Evolutionary conservation across 2,113 vertebrate species (phyloP).

Genomic region (Nansenia antarctica): DNA sequence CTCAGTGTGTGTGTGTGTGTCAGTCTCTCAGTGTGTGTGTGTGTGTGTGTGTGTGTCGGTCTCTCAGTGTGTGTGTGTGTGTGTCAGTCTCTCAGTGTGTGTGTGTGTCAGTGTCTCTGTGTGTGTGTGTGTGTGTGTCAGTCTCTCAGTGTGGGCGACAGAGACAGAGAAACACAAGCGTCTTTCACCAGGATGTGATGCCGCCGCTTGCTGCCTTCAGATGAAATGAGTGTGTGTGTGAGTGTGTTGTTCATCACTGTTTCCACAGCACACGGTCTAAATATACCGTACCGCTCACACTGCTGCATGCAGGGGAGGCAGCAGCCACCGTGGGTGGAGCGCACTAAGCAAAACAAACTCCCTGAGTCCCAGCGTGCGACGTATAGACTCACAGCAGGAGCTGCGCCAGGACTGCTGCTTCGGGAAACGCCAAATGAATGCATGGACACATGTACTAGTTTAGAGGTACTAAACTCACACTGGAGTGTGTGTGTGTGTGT

Average conservation of each 20-base stretch:
- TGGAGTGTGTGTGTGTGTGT: no score
- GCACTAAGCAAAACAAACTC: constrained; percentile 1
- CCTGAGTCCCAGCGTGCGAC: constrained; percentile 14
- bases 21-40: neutral
- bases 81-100: neutral
- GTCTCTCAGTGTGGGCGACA: neutral
- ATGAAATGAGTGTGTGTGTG: neutral
- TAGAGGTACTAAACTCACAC: no score
- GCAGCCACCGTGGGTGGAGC: neutral
- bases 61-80: neutral
- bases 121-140: neutral
- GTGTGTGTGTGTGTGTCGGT: neutral
- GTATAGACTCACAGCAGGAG: neutral
- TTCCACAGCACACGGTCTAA: constrained; percentile 1
- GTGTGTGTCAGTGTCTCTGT: neutral
- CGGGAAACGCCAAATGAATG: neutral
- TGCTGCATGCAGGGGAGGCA: neutral
- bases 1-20: neutral
- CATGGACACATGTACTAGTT: constrained; percentile 14
- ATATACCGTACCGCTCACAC: neutral
- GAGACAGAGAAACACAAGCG: neutral
- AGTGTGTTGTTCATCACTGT: constrained; percentile 3
- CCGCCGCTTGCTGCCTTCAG: no score
- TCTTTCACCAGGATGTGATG: neutral
- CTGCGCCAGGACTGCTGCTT: no score